These are phyloP conservation scores for Ornithoptera priamus DNA, from an alignment of 2,888 invertebrate species.

Conservation along the genomic window DNA sequence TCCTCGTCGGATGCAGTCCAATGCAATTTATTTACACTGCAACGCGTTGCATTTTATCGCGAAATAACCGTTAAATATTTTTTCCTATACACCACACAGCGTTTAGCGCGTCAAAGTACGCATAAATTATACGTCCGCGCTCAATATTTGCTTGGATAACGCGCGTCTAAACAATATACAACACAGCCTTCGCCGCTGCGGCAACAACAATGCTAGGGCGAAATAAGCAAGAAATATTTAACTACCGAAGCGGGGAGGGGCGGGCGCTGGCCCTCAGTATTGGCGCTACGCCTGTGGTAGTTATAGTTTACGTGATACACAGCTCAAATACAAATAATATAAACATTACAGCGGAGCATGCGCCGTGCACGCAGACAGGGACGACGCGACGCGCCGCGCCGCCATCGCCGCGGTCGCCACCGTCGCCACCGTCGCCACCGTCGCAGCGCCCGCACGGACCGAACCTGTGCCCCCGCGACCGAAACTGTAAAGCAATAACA, in stretches of 20 bases:
- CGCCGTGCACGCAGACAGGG: conserved; percentile 66
- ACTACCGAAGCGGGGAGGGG: conserved; percentile 77
- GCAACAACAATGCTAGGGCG: conserved; percentile 80
- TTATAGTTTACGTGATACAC: conserved; percentile 82
- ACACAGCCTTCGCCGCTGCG: conserved; percentile 72
- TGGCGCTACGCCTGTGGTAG: conserved; percentile 80
- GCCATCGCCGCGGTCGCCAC: conserved; percentile 16
- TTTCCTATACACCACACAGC: conserved; percentile 30
- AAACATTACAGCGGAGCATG: conserved; percentile 79
- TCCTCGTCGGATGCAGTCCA: conserved; percentile 61
- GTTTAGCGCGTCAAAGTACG: conserved; percentile 28
- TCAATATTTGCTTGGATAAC: conserved; percentile 62
- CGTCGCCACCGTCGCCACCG: too few relatives aligned
- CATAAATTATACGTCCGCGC: conserved; percentile 37
- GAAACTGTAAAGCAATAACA: background rate
- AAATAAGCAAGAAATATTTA: conserved; percentile 82
- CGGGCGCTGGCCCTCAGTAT: conserved; percentile 76
- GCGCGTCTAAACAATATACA: conserved; percentile 77
- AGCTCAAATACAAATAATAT: conserved; percentile 82
- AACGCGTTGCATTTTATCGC: conserved; percentile 57
- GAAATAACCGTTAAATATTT: conserved; percentile 37
- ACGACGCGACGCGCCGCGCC: conserved; percentile 46
- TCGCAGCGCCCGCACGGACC: conserved; percentile 3
- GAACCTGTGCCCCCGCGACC: background rate
- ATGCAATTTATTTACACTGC: conserved; percentile 78